These are phyloP conservation scores for Chitala chitala DNA, from an alignment of 2,113 vertebrate species.

Conservation along the genomic window DNA sequence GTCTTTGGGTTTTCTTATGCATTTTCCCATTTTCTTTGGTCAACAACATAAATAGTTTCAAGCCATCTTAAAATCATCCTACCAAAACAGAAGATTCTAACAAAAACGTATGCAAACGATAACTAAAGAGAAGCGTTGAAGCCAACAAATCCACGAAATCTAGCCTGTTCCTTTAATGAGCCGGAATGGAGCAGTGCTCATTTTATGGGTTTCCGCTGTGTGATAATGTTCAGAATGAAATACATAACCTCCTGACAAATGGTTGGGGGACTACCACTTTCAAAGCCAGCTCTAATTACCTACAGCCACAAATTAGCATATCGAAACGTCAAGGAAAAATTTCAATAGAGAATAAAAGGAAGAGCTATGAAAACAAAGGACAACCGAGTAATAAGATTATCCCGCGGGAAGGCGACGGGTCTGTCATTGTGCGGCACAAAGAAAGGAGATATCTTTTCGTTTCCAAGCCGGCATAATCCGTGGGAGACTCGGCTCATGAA, in stretches of 20 bases:
- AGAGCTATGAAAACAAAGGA: constrained; percentile 14
- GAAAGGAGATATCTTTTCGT: not conserved
- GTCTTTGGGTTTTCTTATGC: not conserved
- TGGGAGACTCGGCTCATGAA: not conserved
- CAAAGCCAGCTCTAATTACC: constrained; percentile 25
- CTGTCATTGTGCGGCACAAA: not conserved
- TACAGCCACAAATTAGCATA: constrained; percentile 31
- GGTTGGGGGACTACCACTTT: not conserved
- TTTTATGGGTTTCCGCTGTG: not conserved
- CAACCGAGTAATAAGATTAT: constrained; percentile 20
- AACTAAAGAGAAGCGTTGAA: not conserved
- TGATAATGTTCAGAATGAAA: constrained; percentile 19
- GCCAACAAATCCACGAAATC: constrained; percentile 12
- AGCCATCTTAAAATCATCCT: no score
- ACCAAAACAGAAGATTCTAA: no score
- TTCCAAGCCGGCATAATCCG: not conserved
- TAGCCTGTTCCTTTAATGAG: constrained; percentile 13
- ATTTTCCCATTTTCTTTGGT: not conserved
- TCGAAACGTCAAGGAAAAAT: constrained; percentile 19
- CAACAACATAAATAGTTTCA: constrained; percentile 9
- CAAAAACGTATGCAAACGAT: not conserved
- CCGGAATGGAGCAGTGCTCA: not conserved
- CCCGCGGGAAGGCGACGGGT: not conserved
- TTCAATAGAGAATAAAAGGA: constrained; percentile 18
- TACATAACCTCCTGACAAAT: constrained; percentile 20